These are phyloP conservation scores for Gobio occitaniae DNA, from an alignment of 2,797 vertebrate species.

Conservation along the genomic window DNA sequence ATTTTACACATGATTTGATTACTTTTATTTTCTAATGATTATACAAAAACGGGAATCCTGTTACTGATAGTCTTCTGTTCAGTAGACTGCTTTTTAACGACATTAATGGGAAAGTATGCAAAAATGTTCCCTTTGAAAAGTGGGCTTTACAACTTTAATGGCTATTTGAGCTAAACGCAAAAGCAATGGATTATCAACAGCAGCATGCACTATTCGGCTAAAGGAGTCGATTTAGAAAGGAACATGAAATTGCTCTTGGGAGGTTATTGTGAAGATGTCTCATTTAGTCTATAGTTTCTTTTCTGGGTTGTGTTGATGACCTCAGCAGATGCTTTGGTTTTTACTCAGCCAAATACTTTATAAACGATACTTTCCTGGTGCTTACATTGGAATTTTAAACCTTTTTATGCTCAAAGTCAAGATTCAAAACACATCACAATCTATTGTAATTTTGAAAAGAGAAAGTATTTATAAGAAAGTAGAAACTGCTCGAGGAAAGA, in stretches of 20 bases:
- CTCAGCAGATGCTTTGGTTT: conserved; percentile 1
- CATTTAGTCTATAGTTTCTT: background rate
- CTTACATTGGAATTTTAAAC: background rate
- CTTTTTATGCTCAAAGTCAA: background rate
- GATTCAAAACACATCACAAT: background rate
- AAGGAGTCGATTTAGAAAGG: background rate
- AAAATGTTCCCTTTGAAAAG: background rate
- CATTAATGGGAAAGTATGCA: background rate
- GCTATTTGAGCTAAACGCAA: background rate
- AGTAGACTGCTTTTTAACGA: background rate
- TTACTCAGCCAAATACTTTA: background rate
- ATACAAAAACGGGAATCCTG: background rate
- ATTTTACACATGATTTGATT: too few relatives aligned
- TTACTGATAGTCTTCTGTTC: background rate
- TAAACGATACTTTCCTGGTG: background rate
- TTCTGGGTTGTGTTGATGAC: background rate
- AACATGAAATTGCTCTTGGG: background rate
- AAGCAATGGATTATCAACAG: background rate
- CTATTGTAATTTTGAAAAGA: background rate
- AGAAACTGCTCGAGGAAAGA: background rate
- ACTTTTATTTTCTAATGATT: too few relatives aligned
- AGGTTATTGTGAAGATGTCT: background rate
- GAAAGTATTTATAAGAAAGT: background rate
- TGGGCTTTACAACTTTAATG: background rate
- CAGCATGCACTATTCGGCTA: background rate